Evolutionary conservation across 2,113 vertebrate species (phyloP), one percentile per base, ranked within the genome.

Genomic region (Scytalopus superciliaris): DNA sequence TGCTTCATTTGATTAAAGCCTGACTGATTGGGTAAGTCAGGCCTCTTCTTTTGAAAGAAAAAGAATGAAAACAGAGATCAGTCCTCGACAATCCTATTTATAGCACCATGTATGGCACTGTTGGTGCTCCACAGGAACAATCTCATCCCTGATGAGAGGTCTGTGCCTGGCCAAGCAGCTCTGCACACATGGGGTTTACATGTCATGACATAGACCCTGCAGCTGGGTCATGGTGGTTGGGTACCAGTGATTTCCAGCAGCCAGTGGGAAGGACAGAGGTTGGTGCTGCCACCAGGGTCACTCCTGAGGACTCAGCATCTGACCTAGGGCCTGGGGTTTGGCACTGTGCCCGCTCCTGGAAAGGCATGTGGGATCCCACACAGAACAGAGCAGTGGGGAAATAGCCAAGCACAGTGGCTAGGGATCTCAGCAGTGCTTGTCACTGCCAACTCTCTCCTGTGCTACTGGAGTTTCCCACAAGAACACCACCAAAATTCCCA

Each of bases 1-100:
- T 67, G 76, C 64, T 92, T 90, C 59, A 42, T 92, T 87, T 90
- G 83, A 94, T 92, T 96, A 92, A 93, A 95, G 76, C 56, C 68
- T 22, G 30, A 92, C 60, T 89, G 89, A 87, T 78, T 92, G 83
- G 64, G 80, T 75, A 67, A 74, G n/a, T n/a, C n/a, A n/a, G 50
- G 76, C 73, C 92, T 96, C 47, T 80, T 84, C 74, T 74, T 81
- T 67, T 75, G 59, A 87, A 81, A 89, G 33, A 53, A 70, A 49
- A 80, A 69, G 59, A 66, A 89, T n/a, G 8, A 42, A 93, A 81
- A 17, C 40, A 66, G 50, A 87, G n/a, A 82, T 85, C 63, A 37
- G 40, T 27, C 49, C 44, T 40, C 53, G 62, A 82, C 49, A 64
- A 76, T 67, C 88, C 21, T 23, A 39, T 72, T 84, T 93, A 72